Evolutionary conservation across 2,797 vertebrate species (phyloP).

Genomic region (Coendou prehensilis): DNA sequence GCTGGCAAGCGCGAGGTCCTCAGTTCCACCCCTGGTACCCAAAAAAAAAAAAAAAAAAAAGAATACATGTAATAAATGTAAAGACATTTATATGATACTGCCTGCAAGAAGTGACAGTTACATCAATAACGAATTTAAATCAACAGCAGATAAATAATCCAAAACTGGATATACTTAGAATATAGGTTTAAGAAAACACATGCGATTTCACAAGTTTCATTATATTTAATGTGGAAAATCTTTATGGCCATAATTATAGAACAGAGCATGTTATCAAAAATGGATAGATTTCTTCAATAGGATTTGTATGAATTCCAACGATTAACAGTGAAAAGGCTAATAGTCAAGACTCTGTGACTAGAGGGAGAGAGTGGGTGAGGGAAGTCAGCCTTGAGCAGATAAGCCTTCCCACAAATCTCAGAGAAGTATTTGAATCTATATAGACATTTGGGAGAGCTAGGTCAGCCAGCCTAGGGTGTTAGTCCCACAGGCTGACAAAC

Average conservation of each 20-base stretch:
- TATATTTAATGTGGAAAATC: constrained; percentile 23
- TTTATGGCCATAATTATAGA: neutral
- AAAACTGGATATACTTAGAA: constrained; percentile 10
- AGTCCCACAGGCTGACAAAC: neutral
- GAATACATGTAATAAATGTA: neutral
- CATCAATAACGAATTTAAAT: constrained; percentile 22
- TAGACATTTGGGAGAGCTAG: neutral
- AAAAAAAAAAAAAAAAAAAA: no score
- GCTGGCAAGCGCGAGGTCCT: no score
- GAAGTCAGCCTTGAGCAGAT: neutral
- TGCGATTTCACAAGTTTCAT: constrained; percentile 6
- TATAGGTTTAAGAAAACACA: neutral
- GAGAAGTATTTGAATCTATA: neutral
- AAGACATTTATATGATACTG: neutral
- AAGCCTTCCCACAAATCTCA: neutral
- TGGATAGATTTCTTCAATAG: neutral
- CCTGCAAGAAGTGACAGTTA: neutral
- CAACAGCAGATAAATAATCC: constrained; percentile 18
- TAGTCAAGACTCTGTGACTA: neutral
- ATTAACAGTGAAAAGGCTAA: neutral
- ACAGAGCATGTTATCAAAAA: constrained; percentile 8
- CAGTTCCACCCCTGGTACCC: no score
- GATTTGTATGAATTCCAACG: neutral
- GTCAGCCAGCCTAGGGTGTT: neutral
- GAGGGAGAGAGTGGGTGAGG: neutral